A percentile compares a stretch with the other conserved stretches of the same genome.
Evolutionary conservation across 2,888 invertebrate species (phyloP).

Genomic region (Acanthococcus lagerstroemiae): DNA sequence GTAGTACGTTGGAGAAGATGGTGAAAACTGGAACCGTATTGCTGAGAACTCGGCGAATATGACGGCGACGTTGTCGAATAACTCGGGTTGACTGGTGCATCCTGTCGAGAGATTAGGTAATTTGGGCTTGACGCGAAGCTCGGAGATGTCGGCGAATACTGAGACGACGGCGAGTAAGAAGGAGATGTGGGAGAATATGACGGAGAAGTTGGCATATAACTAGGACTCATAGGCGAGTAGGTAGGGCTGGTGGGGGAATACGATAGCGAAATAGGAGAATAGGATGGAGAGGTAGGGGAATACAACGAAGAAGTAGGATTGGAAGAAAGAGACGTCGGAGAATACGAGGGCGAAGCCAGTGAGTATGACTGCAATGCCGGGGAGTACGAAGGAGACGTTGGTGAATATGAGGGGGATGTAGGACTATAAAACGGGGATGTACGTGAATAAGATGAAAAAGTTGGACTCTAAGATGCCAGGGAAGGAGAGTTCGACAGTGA

Average conservation of each 20-base stretch:
- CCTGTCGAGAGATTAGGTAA: slow-evolving; percentile 47
- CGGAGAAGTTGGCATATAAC: slow-evolving; percentile 69
- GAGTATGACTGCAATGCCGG: slow-evolving; percentile 49
- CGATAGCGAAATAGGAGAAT: slow-evolving; percentile 64
- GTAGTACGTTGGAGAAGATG: slow-evolving; percentile 62
- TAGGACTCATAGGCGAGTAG: slow-evolving; percentile 52
- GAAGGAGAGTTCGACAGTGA: slow-evolving; percentile 71
- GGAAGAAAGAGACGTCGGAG: slow-evolving; percentile 50
- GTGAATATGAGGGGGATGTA: slow-evolving; percentile 55
- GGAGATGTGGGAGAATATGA: slow-evolving; percentile 58
- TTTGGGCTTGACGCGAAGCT: slow-evolving; percentile 65
- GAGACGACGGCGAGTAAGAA: slow-evolving; percentile 61
- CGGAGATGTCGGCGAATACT: slow-evolving; percentile 65
- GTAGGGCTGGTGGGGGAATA: slow-evolving; percentile 48
- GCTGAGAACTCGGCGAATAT: slow-evolving; percentile 67
- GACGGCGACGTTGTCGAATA: slow-evolving; percentile 58
- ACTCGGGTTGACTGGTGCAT: slow-evolving; percentile 49
- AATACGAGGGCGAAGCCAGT: slow-evolving; percentile 52
- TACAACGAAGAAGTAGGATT: slow-evolving; percentile 67
- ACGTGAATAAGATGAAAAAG: slow-evolving; percentile 61
- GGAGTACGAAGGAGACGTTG: slow-evolving; percentile 53
- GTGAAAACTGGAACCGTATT: slow-evolving; percentile 58
- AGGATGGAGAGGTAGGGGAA: slow-evolving; percentile 57
- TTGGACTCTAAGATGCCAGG: slow-evolving; percentile 49
- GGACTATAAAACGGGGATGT: slow-evolving; percentile 63